Percentiles rank a stretch among this genome's conserved stretches.
Evolutionary conservation across 2,888 invertebrate species (phyloP).

Genomic region (Timema cristinae): DNA sequence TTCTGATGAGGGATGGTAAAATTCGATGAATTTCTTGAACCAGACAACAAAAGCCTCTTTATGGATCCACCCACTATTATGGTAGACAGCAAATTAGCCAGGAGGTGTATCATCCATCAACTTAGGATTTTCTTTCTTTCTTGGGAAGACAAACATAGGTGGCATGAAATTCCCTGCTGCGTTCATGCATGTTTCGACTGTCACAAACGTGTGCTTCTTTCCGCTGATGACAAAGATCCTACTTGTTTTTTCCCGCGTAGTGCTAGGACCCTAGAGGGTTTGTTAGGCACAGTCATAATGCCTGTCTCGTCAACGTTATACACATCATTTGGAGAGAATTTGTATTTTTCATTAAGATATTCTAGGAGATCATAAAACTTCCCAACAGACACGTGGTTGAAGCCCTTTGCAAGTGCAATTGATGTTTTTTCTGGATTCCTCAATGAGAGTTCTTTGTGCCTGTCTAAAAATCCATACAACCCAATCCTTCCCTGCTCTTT

Average conservation of each 20-base stretch:
- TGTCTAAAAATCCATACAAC: background rate
- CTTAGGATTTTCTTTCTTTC: constrained; percentile 15
- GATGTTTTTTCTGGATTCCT: constrained; percentile 15
- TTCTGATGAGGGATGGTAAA: constrained; percentile 24
- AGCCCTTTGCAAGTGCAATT: background rate
- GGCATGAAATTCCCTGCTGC: constrained; percentile 7
- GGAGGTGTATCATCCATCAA: constrained; percentile 30
- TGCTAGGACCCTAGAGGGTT: constrained; percentile 35
- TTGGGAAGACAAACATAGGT: constrained; percentile 2
- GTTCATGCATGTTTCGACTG: constrained; percentile 34
- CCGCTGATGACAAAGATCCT: constrained; percentile 35
- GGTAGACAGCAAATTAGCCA: constrained; percentile 27
- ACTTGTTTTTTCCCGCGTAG: constrained; percentile 6
- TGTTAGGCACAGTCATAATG: constrained; percentile 13
- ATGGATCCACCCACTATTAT: constrained; percentile 32
- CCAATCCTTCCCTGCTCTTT: constrained; percentile 12
- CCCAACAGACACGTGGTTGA: constrained; percentile 1
- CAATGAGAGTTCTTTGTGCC: constrained; percentile 10
- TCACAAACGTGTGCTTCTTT: constrained; percentile 39
- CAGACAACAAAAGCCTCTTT: constrained; percentile 10
- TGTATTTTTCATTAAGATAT: constrained; percentile 6
- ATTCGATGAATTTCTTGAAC: constrained; percentile 2
- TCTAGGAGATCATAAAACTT: constrained; percentile 8
- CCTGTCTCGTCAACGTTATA: constrained; percentile 11
- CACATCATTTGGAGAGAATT: constrained; percentile 11